Evolutionary conservation across 2,888 invertebrate species (phyloP), one percentile per base, ranked within the genome.

Genomic region (Hoplodrina ambigua): DNA sequence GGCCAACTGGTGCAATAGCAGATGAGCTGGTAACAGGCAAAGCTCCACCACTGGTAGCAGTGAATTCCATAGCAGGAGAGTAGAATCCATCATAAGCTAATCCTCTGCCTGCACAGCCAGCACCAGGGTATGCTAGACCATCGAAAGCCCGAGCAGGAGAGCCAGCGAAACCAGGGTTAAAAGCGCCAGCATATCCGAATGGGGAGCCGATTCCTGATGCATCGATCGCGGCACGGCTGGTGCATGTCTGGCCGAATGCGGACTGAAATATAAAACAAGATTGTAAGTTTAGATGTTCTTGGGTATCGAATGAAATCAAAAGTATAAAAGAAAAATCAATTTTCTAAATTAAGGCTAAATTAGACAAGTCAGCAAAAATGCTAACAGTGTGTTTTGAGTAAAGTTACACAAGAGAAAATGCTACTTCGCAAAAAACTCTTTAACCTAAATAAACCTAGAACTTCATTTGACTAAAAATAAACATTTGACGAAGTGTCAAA

Each of bases 1-100:
- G 80, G 0, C 90, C 90, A 4, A 75, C 74, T 10, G 88, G 87
- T 3, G 85, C 62, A 13, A 82, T 69, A 0, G 86, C 78, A 1
- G 90, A 90, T 0, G 76, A 70, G 54, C 88, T 88, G 53, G 84
- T 63, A 0, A 80, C 69, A 0, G 72, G 58, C 0, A 80, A 37
- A n/a, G 49, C 69, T 3, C 80, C 80, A 2, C 80, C 80, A 17
- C 70, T 63, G 13, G 80, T 80, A 10, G 80, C 60, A 20, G 72
- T 62, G 11, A 76, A 75, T 11, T 80, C 72, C 64, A 80, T 66
- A 1, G 69, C 68, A 11, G 75, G 68, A 4, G 55, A 56, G 19
- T 50, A 77, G 8, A 52, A 50, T 3, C 61, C 64, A 57, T 77
- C 63, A 10, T 62, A 72, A 13, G 19, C 17, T 4, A 69, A 7